Evolutionary conservation across 2,888 invertebrate species (phyloP).

Genomic region (Nematopogon swammerdamellus): DNA sequence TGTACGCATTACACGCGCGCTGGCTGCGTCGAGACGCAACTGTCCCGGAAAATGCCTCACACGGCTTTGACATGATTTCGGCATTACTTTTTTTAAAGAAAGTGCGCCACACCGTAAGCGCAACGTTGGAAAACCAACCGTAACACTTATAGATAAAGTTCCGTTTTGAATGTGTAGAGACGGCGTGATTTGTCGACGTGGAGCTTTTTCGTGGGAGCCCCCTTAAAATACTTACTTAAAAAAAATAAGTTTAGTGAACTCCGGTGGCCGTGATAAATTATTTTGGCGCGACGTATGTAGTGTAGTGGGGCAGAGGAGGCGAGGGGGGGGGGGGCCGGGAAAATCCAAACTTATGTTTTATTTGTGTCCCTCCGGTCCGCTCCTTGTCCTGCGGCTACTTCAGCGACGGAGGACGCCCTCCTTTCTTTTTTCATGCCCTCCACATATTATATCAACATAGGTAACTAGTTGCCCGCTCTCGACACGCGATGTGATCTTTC

Average conservation of each 20-base stretch:
- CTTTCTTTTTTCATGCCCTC: too few species aligned
- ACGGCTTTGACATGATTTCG: slow-evolving; percentile 24
- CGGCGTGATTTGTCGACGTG: slow-evolving; percentile 28
- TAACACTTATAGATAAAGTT: slow-evolving; percentile 19
- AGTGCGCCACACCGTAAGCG: background rate
- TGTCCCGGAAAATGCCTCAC: slow-evolving; percentile 28
- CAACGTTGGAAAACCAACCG: slow-evolving; percentile 4
- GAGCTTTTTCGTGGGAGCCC: slow-evolving; percentile 20
- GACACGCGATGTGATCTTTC: too few species aligned
- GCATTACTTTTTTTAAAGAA: slow-evolving; percentile 4
- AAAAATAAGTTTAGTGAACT: slow-evolving; percentile 20
- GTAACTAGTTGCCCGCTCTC: too few species aligned
- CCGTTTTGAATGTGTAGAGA: background rate
- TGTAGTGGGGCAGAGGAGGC: slow-evolving; percentile 8
- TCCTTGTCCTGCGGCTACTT: too few species aligned
- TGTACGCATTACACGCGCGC: slow-evolving; percentile 23
- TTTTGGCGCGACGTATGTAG: slow-evolving; percentile 2
- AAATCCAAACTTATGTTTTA: slow-evolving; percentile 13
- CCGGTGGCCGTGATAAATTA: slow-evolving; percentile 22
- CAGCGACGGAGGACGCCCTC: too few species aligned
- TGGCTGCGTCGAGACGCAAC: slow-evolving; percentile 11
- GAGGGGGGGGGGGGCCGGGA: slow-evolving; percentile 11
- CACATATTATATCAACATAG: too few species aligned
- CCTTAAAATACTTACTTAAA: slow-evolving; percentile 33
- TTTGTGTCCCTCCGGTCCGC: background rate